Conservation (phyloP, 1,140 invertebrate species). For the Brachionus rotundiformis region DNA sequence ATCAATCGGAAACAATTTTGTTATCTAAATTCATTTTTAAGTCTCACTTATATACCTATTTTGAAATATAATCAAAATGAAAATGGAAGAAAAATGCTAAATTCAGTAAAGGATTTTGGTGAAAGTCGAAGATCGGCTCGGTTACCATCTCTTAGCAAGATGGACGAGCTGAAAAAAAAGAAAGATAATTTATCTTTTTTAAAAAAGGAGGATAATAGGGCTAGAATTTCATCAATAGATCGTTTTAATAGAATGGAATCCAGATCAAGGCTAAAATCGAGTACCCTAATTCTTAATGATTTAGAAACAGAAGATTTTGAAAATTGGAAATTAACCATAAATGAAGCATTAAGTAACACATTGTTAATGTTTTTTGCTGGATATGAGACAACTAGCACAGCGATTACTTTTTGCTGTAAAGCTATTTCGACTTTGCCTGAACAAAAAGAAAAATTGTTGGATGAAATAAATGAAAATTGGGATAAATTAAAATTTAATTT, state of each 20-base stretch:
- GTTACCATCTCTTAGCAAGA: neutral
- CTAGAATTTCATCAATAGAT: neutral
- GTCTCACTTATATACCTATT: slow-evolving; percentile 12
- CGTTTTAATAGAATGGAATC: neutral
- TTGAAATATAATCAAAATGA: slow-evolving; percentile 29
- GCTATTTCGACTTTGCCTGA: slow-evolving; percentile 40
- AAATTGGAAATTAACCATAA: slow-evolving; percentile 49
- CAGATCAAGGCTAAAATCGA: neutral
- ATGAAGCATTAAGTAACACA: slow-evolving; percentile 48
- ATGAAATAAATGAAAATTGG: slow-evolving; percentile 42
- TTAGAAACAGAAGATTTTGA: slow-evolving; percentile 36
- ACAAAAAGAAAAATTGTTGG: slow-evolving; percentile 38
- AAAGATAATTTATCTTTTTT: neutral
- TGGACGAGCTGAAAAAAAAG: slow-evolving; percentile 1
- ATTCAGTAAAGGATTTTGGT: neutral
- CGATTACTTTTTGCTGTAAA: slow-evolving; percentile 49
- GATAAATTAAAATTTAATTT: slow-evolving; percentile 23
- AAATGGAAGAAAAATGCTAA: neutral
- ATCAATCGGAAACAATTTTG: slow-evolving; percentile 20
- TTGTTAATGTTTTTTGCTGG: slow-evolving; percentile 47
- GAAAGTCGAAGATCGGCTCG: neutral
- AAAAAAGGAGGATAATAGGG: neutral
- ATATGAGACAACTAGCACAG: slow-evolving; percentile 42
- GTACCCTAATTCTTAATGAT: neutral
- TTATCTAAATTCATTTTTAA: slow-evolving; percentile 31